Evolutionary conservation across 2,797 vertebrate species (phyloP).

Genomic region (Lacerta bilineata): DNA sequence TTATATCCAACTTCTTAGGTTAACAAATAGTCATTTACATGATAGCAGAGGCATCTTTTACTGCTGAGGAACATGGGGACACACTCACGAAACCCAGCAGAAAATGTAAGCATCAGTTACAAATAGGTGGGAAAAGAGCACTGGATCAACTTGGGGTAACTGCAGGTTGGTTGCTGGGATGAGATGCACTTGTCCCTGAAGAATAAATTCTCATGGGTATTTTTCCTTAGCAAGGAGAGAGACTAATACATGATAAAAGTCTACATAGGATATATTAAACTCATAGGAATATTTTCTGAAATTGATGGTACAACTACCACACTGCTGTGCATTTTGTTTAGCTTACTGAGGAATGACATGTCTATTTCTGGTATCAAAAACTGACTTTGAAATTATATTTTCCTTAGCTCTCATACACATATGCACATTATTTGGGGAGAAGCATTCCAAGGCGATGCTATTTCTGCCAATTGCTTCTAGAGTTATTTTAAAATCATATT

Average conservation of each 20-base stretch:
- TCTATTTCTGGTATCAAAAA: constrained; percentile 30
- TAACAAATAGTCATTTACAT: background rate
- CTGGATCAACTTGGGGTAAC: background rate
- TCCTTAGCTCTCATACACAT: background rate
- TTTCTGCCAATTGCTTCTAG: background rate
- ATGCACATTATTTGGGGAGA: background rate
- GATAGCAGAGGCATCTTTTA: background rate
- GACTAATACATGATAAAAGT: background rate
- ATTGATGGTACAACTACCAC: background rate
- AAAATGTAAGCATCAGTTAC: background rate
- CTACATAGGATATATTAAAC: background rate
- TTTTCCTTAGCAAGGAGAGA: background rate
- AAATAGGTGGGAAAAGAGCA: too few relatives aligned
- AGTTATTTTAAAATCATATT: background rate
- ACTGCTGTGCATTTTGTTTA: constrained; percentile 25
- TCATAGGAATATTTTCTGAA: background rate
- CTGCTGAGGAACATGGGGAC: background rate
- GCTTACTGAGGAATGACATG: constrained; percentile 9
- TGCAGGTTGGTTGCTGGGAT: background rate
- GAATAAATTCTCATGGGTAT: background rate
- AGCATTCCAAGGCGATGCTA: background rate
- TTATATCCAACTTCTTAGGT: background rate
- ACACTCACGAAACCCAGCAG: background rate
- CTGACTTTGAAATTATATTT: constrained; percentile 22
- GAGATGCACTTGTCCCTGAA: background rate